These are phyloP conservation scores for Coenonympha arcania DNA, from an alignment of 2,888 invertebrate species.

Conservation along the genomic window DNA sequence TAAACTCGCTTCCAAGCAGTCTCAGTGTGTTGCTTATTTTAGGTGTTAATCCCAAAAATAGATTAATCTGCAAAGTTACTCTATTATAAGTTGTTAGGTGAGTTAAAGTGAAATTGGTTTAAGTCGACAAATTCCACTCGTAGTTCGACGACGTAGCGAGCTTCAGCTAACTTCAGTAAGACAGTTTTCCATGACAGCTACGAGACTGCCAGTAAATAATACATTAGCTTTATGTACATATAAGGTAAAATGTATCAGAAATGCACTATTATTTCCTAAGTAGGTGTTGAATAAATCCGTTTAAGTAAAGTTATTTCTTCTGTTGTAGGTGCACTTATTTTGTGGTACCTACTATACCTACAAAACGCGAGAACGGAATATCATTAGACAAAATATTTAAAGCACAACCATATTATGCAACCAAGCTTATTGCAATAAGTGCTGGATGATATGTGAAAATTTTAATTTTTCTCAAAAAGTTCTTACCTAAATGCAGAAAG, in stretches of 20 bases:
- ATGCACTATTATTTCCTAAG: slow-evolving; percentile 2
- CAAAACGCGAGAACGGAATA: too few relatives aligned
- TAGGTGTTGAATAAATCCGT: too few relatives aligned
- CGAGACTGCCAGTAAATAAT: slow-evolving; percentile 32
- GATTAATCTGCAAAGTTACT: slow-evolving; percentile 62
- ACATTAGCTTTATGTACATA: slow-evolving; percentile 26
- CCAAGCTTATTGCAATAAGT: too few relatives aligned
- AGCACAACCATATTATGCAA: too few relatives aligned
- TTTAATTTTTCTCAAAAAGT: too few relatives aligned
- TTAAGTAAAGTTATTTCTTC: too few relatives aligned
- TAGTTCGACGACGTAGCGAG: slow-evolving; percentile 51
- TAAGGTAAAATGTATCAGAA: too few relatives aligned
- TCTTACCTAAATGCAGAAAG: too few relatives aligned
- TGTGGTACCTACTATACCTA: too few relatives aligned
- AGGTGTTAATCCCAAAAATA: slow-evolving; percentile 40
- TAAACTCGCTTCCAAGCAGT: neutral
- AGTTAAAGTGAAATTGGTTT: slow-evolving; percentile 56
- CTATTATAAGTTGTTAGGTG: slow-evolving; percentile 63
- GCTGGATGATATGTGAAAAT: too few relatives aligned
- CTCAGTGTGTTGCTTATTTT: slow-evolving; percentile 27
- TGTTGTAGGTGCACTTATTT: too few relatives aligned
- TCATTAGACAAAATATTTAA: too few relatives aligned
- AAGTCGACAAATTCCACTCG: slow-evolving; percentile 59
- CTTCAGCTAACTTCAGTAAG: slow-evolving; percentile 43
- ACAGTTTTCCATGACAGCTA: slow-evolving; percentile 42